Evolutionary conservation across 2,888 invertebrate genomes (phyloP).

Genomic region (Cheilosia vulpina): DNA sequence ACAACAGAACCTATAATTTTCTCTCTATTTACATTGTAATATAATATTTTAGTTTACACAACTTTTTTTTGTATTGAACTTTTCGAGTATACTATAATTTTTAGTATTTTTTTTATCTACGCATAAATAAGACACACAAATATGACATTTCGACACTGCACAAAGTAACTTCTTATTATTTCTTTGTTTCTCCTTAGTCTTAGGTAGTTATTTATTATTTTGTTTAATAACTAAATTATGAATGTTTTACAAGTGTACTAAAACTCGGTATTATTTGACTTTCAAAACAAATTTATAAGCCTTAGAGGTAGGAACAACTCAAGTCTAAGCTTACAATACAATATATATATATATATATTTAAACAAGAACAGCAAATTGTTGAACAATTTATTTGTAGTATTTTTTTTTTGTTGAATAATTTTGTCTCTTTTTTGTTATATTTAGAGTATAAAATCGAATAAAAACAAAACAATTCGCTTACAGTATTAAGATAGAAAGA

Average conservation of each 20-base stretch:
- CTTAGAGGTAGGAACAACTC: constrained; percentile 51
- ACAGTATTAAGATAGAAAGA: constrained; percentile 63
- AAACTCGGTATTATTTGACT: constrained; percentile 33
- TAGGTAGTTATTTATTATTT: constrained; percentile 23
- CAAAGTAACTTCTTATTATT: constrained; percentile 39
- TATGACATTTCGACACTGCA: constrained; percentile 48
- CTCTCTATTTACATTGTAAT: constrained; percentile 17
- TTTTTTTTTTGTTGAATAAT: constrained; percentile 44
- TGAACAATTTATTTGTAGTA: constrained; percentile 41
- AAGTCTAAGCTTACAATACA: constrained; percentile 42
- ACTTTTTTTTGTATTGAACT: constrained; percentile 8
- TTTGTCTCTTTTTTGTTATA: constrained; percentile 35
- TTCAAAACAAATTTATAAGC: constrained; percentile 42
- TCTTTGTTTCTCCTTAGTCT: neutral
- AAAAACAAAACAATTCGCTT: constrained; percentile 58
- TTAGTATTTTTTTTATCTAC: constrained; percentile 41
- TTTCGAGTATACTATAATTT: constrained; percentile 33
- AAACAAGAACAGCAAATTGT: constrained; percentile 14
- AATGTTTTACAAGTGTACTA: too few relatives aligned
- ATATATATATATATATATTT: constrained; percentile 23
- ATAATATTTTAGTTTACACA: neutral
- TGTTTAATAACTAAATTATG: constrained; percentile 6
- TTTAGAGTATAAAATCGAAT: constrained; percentile 63
- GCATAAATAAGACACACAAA: constrained; percentile 58
- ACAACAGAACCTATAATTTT: constrained; percentile 57